A percentile compares a stretch with the other conserved stretches of the same genome.
These are phyloP conservation scores for Sturnira hondurensis DNA, from an alignment of 2,113 vertebrate genomes.

Conservation along the genomic window DNA sequence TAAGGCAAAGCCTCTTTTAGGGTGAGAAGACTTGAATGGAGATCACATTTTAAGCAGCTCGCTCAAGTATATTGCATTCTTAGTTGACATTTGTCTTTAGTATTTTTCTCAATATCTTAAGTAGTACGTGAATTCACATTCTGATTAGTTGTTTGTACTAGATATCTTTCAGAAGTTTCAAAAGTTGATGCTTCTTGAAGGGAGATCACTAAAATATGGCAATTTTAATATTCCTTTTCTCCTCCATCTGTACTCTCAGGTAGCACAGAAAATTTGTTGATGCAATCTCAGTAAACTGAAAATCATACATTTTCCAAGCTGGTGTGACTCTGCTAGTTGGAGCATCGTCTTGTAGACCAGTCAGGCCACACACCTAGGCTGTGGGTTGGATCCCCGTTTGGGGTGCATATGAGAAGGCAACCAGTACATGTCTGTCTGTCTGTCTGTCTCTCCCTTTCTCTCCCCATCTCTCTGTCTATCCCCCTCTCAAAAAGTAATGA, in stretches of 20 bases:
- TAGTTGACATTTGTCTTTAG: conserved; percentile 31
- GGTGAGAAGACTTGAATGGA: conserved; percentile 54
- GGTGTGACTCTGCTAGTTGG: too few relatives aligned
- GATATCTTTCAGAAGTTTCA: not conserved
- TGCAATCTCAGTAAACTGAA: not conserved
- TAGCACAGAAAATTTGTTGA: not conserved
- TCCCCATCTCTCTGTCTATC: not conserved
- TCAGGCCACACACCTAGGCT: too few relatives aligned
- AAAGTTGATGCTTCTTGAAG: not conserved
- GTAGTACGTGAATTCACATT: conserved; percentile 1
- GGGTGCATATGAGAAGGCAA: too few relatives aligned
- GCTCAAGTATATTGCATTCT: not conserved
- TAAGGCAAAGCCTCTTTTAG: conserved; percentile 40
- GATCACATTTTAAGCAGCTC: conserved; percentile 62
- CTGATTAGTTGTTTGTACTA: not conserved
- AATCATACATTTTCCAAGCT: not conserved
- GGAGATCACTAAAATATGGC: not conserved
- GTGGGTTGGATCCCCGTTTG: too few relatives aligned
- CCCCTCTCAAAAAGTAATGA: not conserved
- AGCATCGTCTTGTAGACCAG: too few relatives aligned
- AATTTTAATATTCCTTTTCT: not conserved
- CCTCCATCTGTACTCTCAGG: not conserved
- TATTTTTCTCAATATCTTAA: conserved; percentile 1
- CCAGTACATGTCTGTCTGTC: not conserved
- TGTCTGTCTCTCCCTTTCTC: not conserved